Evolutionary conservation across 2,888 invertebrate genomes (phyloP).

Genomic region (Poecilobothrus nobilitatus): DNA sequence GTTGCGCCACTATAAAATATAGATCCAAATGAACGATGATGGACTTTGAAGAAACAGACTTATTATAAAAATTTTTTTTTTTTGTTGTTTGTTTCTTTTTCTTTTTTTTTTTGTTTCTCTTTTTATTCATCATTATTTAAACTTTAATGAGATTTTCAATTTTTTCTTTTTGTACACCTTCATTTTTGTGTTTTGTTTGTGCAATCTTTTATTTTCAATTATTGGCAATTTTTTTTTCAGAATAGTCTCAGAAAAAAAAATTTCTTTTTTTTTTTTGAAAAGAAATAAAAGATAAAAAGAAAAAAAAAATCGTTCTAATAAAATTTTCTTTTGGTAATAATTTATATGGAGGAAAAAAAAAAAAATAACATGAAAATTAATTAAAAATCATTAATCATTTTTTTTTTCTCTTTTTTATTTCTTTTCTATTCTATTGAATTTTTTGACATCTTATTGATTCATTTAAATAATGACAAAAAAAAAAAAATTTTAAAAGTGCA

Average conservation of each 20-base stretch:
- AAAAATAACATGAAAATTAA: constrained; percentile 18
- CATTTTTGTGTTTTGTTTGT: background rate
- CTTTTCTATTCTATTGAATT: background rate
- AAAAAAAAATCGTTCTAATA: background rate
- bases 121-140: background rate
- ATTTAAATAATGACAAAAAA: background rate
- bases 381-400: constrained; percentile 21
- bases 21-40: background rate
- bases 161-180: background rate
- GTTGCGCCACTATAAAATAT: background rate
- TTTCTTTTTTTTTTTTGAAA: no score
- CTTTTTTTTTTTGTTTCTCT: background rate
- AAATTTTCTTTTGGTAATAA: background rate
- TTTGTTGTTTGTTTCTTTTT: background rate
- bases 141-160: background rate
- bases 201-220: background rate
- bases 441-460: background rate
- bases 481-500: background rate
- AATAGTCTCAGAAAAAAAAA: background rate
- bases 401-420: background rate
- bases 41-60: background rate
- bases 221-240: background rate
- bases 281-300: background rate
- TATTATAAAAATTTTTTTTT: no score
- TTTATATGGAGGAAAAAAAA: no score